Evolutionary conservation across 2,888 invertebrate species (phyloP), one percentile per base, ranked within the genome.

Genomic region (Serrognathus titanus): DNA sequence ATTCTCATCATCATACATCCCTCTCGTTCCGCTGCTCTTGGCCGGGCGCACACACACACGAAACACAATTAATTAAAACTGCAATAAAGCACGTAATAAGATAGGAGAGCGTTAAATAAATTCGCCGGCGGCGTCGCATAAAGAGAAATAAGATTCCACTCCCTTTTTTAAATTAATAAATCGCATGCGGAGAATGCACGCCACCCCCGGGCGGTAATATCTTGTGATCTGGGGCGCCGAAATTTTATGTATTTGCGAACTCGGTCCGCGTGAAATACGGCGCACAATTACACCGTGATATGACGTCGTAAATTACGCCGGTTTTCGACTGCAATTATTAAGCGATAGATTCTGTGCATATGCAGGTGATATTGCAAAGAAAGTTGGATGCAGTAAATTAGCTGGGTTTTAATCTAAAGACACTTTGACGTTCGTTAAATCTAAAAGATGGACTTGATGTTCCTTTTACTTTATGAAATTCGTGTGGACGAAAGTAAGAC

Each of bases 211-310:
- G 69, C 69, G 67, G 71, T 66, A 71, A 72, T 72, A 72, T 71
- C 69, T 64, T 51, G 62, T 71, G 70, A 71, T 72, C 69, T 70
- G 71, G 24, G 7, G 67, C 66, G 67, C 70, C 67, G 62, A 69
- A 72, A 72, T 74, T 72, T 73, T 71, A 71, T 71, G 67, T 64
- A 66, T 67, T 65, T 66, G 65, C 64, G 60, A 63, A 62, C 53
- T 59, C 61, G 59, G 59, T 62, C 59, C 24, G 58, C 59, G 60
- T 64, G 64, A 64, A 58, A 59, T 64, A 64, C 55, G 58, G 58
- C 41, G 57, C 43, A 57, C 62, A 62, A 64, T 64, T 64, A 62
- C 62, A 35, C 53, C 54, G 59, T 62, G 58, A 62, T 64, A 53
- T 48, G 59, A 62, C 56, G 51, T 49, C 56, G 51, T 63, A 63